Evolutionary conservation across 2,797 vertebrate species (phyloP), one percentile per base, ranked within the genome.

Genomic region (Neoniphon sammara): DNA sequence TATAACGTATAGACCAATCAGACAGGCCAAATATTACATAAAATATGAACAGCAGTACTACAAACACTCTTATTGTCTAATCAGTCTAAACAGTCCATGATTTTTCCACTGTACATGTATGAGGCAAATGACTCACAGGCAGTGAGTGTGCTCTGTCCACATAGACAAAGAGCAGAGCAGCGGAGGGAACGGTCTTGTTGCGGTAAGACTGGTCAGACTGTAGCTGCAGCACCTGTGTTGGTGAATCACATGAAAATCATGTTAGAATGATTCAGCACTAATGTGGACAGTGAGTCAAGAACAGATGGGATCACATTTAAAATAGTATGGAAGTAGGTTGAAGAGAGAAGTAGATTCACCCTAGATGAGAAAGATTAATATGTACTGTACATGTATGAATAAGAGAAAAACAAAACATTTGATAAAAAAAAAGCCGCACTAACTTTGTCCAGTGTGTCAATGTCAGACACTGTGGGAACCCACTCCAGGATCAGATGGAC

Each of bases 401-500:
- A 7, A 17, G 3, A 66, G 20, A 50, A 17, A 12, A 46, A 15
- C 1, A 46, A 46, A 23, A 27, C 15, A 58, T 30, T 58, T 21
- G 1, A 67, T 17, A 2, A 20, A 27, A 3, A 27, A 3, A 18
- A 70, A 27, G 0, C 25, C 39, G 36, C 1, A 88, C 87, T 73
- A 30, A 97, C 96, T 85, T 95, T 93, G 46, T 96, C 91, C 39
- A 98, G 86, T 56, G 88, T 86, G 17, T 91, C 73, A 49, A 92
- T 70, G 18, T 88, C 86, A 20, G 93, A 91, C 1, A 85, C 82
- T 2, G 91, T 89, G 15, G 89, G 88, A 61, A 98, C 93, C 89
- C 94, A 95, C 72, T 97, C 96, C 80, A 96, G 86, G 70, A 95
- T 92, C 68, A 98, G 88, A 66, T 95, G 96, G 65, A 98, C 89